phyloP scores from a whole-genome alignment of 2,888 invertebrate genomes.

The Patella caerulea region DNA sequence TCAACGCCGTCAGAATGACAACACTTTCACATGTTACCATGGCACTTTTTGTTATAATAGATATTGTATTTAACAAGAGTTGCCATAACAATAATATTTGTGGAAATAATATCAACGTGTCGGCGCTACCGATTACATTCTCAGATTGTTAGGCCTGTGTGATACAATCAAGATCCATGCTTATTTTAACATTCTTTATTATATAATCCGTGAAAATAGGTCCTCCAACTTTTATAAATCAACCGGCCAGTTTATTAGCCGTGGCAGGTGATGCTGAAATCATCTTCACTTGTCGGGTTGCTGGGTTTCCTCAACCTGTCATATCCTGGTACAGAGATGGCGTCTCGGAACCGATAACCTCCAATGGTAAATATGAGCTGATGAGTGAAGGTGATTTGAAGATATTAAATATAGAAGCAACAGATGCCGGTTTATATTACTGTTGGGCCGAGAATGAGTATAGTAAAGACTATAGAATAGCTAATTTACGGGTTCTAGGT shows the following conservation, averaged over 20 bases:
- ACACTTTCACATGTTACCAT: no score
- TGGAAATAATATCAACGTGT: no score
- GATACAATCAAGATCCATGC: no score
- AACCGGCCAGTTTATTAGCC: slow-evolving; percentile 13
- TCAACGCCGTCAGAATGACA: no score
- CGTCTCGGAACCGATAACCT: neutral
- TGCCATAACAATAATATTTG: no score
- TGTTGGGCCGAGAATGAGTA: neutral
- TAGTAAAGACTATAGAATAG: neutral
- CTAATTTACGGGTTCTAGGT: no score
- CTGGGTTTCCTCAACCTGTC: slow-evolving; percentile 18
- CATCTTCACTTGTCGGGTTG: slow-evolving; percentile 15
- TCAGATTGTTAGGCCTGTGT: no score
- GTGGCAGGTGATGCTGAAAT: slow-evolving; percentile 13
- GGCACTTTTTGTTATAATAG: no score
- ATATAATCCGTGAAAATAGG: neutral
- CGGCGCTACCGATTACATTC: no score
- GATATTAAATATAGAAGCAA: neutral
- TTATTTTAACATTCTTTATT: no score
- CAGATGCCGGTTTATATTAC: neutral
- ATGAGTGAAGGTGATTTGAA: neutral
- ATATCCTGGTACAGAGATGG: slow-evolving; percentile 16
- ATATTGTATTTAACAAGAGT: no score
- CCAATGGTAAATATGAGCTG: neutral
- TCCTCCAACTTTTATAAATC: slow-evolving; percentile 15